Base-by-base conservation (phyloP, 2,797 vertebrate species). In the Lepilemur septentrionalis region DNA sequence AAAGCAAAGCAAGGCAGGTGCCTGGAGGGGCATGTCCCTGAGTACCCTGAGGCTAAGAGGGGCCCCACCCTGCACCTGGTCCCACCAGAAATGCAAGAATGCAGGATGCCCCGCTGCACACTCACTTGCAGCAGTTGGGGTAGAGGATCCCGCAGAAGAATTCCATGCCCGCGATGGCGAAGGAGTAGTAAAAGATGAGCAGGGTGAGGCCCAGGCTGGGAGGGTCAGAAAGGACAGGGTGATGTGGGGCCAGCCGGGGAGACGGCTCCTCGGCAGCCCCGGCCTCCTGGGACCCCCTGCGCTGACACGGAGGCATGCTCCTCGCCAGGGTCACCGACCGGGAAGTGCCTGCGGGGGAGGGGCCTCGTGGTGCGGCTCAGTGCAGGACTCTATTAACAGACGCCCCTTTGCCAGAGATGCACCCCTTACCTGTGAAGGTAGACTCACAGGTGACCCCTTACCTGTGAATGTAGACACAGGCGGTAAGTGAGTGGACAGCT, bases 81-180 rank as follows among this genome's bases (percentile, higher is more conserved):
- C 32, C 75, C 55, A 38, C 0, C 0, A 7, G 81, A 50, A 23
- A 18, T 0, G 22, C 55, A 57, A 22, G 22, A 10, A 18, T 0
- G 22, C 55, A 57, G 55, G 22, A 10, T 14, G 5, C 35, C 41
- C 18, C 0, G 3, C 0, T 0, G 0, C 0, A 8, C 52, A 99
- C 99, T 99, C 98, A 99, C 99, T 99, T 99, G 99, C 99, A 99
- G 98, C 99, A 99, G 98, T 99, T 99, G 0, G 99, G 99, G 98
- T 99, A 99, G 95, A 99, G 98, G 50, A 99, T 99, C 1, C 99
- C 99, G 23, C 99, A 99, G 61, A 99, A 99, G 98, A 99, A 99
- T 98, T 99, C 99, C 99, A 99, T 99, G 96, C 99, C 99, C 96
- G 99, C 99, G 7, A 99, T 99, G 98, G 99, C 99, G 93, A 99